Evolutionary conservation across 2,888 invertebrate genomes (phyloP).

Genomic region (Onchidella celtica): DNA sequence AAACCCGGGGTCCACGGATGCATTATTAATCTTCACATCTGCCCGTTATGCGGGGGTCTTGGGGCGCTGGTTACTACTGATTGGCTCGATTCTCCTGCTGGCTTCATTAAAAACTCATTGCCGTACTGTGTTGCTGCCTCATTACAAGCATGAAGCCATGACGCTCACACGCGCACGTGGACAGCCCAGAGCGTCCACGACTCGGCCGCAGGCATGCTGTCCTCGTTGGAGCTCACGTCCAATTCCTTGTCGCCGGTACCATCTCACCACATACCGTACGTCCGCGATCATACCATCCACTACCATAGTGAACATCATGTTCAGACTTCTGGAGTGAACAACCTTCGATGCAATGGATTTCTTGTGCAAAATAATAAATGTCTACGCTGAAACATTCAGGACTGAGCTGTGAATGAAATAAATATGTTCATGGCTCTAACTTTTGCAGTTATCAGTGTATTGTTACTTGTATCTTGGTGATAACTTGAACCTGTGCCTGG

Average conservation of each 20-base stretch:
- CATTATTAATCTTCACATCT: constrained; percentile 34
- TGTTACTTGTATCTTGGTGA: no score
- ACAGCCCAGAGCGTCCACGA: background rate
- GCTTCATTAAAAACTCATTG: constrained; percentile 42
- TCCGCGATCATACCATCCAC: no score
- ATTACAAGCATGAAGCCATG: constrained; percentile 6
- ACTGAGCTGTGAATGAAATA: no score
- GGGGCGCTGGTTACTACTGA: background rate
- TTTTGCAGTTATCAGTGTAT: no score
- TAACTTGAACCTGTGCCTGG: no score
- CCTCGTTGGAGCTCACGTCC: background rate
- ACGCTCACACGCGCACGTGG: background rate
- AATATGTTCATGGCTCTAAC: no score
- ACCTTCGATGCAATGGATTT: no score
- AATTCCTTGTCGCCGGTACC: background rate
- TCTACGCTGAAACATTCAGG: no score
- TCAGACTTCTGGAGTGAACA: no score
- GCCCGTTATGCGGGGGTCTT: background rate
- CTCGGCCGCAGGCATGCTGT: background rate
- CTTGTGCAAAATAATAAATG: no score
- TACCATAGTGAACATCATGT: no score
- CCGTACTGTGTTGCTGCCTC: background rate
- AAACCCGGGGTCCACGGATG: background rate
- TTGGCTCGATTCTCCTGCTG: constrained; percentile 17
- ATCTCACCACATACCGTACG: no score